phyloP scores from a whole-genome alignment of 2,797 vertebrate species.

The Tokudaia tokunoshimensis region DNA sequence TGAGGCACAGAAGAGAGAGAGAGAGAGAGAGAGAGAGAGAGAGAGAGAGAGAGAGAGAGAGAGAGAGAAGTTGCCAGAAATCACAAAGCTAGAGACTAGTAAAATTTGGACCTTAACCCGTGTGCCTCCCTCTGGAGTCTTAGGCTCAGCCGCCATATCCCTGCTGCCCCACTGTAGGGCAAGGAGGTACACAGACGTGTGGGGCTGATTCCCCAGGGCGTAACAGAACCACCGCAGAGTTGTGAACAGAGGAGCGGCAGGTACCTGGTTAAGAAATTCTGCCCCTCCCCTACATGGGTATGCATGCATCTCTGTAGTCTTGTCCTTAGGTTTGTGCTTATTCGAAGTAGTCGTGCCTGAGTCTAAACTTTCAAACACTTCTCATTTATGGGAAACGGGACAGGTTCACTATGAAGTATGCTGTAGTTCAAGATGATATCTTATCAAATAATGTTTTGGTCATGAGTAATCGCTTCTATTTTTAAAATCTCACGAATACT shows the following conservation, averaged over 20 bases:
- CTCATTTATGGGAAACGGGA: not conserved
- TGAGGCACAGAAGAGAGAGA: not conserved
- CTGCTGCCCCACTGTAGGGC: not conserved
- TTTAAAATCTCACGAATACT: constrained; percentile 51
- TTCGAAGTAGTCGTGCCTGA: not conserved
- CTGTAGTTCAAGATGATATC: constrained; percentile 56
- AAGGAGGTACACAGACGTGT: too few relatives aligned
- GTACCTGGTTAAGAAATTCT: not conserved
- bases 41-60: not conserved
- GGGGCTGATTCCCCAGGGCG: too few relatives aligned
- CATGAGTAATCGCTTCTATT: constrained; percentile 50
- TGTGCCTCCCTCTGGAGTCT: not conserved
- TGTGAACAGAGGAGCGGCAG: not conserved
- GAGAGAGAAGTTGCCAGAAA: not conserved
- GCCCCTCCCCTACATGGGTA: not conserved
- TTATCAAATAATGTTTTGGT: constrained; percentile 55
- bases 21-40: not conserved
- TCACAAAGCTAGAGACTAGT: not conserved
- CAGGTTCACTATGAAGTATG: not conserved
- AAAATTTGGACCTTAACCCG: not conserved
- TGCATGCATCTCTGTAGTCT: not conserved
- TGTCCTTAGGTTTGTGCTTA: not conserved
- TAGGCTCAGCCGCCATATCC: not conserved
- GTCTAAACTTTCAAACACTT: constrained; percentile 37
- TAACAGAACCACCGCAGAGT: not conserved